Conservation (phyloP, 2,888 invertebrate genomes). For the Cryptocephalus moraei region DNA sequence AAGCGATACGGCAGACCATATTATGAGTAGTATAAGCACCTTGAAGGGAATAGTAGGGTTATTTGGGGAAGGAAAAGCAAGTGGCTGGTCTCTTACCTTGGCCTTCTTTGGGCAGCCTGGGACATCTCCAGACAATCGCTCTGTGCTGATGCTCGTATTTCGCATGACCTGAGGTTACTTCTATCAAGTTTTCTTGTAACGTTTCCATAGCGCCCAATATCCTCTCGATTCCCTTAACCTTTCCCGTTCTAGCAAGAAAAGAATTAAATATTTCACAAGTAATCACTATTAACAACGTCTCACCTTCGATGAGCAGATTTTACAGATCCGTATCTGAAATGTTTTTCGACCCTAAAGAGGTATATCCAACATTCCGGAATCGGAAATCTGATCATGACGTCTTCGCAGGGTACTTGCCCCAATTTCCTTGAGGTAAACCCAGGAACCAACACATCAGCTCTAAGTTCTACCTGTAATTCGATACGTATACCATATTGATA, state of each 20-base stretch:
- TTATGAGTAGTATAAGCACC: constrained; percentile 98
- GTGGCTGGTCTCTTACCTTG: constrained; percentile 58
- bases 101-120: constrained; percentile 94
- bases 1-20: constrained; percentile 85
- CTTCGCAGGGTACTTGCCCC: constrained; percentile 94
- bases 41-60: constrained; percentile 31
- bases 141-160: constrained; percentile 98
- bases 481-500: background rate
- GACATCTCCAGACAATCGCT: constrained; percentile 97
- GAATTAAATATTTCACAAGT: constrained; percentile 2
- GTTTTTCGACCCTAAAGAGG: constrained; percentile 94
- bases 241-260: constrained; percentile 55
- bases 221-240: constrained; percentile 86
- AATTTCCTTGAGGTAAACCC: constrained; percentile 93
- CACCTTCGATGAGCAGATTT: constrained; percentile 77
- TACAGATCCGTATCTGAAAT: constrained; percentile 95
- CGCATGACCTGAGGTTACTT: constrained; percentile 92
- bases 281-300: background rate
- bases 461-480: constrained; percentile 68
- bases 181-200: constrained; percentile 83
- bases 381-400: constrained; percentile 91
- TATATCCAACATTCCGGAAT: constrained; percentile 99
- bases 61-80: background rate
- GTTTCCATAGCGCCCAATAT: constrained; percentile 87
- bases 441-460: constrained; percentile 92